Conservation (phyloP, 2,888 invertebrate species). For the Aspidapion aeneum region DNA sequence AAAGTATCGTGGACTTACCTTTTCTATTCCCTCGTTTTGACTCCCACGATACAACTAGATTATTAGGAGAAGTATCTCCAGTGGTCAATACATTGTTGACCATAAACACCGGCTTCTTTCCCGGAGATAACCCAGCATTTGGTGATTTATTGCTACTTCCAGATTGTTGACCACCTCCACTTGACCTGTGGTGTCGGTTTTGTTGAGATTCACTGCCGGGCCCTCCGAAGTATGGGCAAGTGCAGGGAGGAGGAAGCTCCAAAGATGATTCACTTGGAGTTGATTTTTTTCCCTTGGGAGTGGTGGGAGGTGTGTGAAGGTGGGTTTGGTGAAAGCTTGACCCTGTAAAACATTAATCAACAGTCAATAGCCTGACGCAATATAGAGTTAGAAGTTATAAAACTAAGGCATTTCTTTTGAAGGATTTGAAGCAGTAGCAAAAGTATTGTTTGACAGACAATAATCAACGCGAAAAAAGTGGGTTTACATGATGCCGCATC, state of each 20-base stretch:
- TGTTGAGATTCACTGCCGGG: conserved; percentile 11
- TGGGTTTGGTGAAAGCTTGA: conserved; percentile 18
- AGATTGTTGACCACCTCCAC: background rate
- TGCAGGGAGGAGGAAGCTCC: conserved; percentile 71
- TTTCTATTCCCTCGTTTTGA: conserved; percentile 54
- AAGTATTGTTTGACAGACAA: too few relatives aligned
- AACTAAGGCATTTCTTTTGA: too few relatives aligned
- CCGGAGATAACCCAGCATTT: conserved; percentile 11
- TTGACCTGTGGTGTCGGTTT: too few relatives aligned
- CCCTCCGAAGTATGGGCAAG: conserved; percentile 79
- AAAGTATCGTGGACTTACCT: too few relatives aligned
- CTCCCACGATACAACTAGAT: conserved; percentile 69
- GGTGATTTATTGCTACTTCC: background rate
- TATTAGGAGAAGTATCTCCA: conserved; percentile 38
- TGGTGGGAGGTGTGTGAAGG: background rate
- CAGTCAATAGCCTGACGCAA: too few relatives aligned
- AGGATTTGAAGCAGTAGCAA: too few relatives aligned
- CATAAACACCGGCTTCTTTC: conserved; percentile 38
- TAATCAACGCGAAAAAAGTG: too few relatives aligned
- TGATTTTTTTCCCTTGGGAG: background rate
- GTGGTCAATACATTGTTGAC: conserved; percentile 33
- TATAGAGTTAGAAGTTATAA: too few relatives aligned
- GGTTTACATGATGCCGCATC: too few relatives aligned
- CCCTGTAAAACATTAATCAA: too few relatives aligned
- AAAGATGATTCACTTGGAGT: conserved; percentile 42